Base-by-base conservation (phyloP, 2,113 vertebrate genomes). In the Acinonyx jubatus region DNA sequence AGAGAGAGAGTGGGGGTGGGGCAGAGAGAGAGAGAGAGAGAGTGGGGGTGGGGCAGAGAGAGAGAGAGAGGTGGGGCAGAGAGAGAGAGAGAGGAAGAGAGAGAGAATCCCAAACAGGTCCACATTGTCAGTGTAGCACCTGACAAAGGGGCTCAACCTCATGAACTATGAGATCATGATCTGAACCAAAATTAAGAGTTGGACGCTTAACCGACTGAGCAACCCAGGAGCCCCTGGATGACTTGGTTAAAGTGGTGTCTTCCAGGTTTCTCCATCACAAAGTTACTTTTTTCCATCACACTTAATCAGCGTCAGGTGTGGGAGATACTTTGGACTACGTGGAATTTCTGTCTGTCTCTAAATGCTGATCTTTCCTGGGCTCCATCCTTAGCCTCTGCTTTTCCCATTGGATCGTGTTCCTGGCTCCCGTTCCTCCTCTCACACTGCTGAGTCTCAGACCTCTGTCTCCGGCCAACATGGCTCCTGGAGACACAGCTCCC, bases 341-440 rank as follows among this genome's bases (percentile, higher is more conserved):
- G 27, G 27, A 18, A 33, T n/a, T 50, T 74, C 29, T n/a, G 1
- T 23, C 7, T 38, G 11, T 78, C 50, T 69, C 71, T 89, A 15
- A 13, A 38, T n/a, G 87, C 78, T 76, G 6, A 23, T 14, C 29
- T 84, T 80, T 38, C 38, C 31, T 68, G 13, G 27, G 23, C 50
- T 66, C 66, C 71, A 45, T 5, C 1, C 5, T 50, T 65, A 57
- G 71, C 82, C 74, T 29, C 27, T 50, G 50, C 11, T 68, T 11
- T 74, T 68, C 83, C 48, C 71, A 1, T n/a, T 29, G n/a, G 0
- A 4, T 31, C 2, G 8, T 14, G 23, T 19, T 14, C 4, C 0
- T 23, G 76, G 71, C 48, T 92, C 92, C n/a, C 0, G 1, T 55
- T 29, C 1, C 41, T 55, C 2, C 12, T 25, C 9, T 1, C 19